Percentiles rank a stretch among this genome's conserved stretches.
These are phyloP conservation scores for Neomonachus schauinslandi DNA, from an alignment of 2,113 vertebrate species.

Conservation along the genomic window DNA sequence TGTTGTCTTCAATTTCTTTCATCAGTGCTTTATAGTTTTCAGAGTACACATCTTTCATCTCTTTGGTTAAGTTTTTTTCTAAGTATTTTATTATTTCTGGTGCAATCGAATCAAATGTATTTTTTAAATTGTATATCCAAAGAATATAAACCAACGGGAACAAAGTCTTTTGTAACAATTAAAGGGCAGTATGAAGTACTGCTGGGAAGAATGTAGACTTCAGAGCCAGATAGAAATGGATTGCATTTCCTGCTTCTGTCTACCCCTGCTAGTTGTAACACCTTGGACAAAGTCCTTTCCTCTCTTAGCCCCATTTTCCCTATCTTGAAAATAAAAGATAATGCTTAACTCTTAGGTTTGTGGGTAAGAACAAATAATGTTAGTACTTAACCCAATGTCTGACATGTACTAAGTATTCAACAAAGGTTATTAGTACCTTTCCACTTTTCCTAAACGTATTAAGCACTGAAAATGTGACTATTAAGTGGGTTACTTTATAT, in stretches of 20 bases:
- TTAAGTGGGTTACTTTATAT: neutral
- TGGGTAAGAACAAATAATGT: neutral
- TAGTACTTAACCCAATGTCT: neutral
- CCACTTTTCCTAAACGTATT: neutral
- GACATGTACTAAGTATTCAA: neutral
- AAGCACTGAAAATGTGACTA: neutral
- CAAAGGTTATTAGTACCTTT: neutral
- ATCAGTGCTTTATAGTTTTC: neutral
- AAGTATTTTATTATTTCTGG: neutral
- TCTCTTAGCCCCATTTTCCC: neutral
- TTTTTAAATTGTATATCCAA: conserved; percentile 7
- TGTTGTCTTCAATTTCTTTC: neutral
- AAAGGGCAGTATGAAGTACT: neutral
- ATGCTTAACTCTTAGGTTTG: neutral
- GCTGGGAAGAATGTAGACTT: neutral
- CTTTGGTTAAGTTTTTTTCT: neutral
- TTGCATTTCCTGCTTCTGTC: neutral
- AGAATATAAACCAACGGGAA: conserved; percentile 31
- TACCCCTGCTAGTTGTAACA: neutral
- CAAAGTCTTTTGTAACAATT: neutral
- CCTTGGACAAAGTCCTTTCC: neutral
- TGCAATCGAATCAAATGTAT: neutral
- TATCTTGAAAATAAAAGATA: neutral
- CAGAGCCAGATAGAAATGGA: neutral
- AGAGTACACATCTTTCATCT: neutral